Evolutionary conservation across 2,888 invertebrate species (phyloP).

Genomic region (Torymus aiolomorphi): DNA sequence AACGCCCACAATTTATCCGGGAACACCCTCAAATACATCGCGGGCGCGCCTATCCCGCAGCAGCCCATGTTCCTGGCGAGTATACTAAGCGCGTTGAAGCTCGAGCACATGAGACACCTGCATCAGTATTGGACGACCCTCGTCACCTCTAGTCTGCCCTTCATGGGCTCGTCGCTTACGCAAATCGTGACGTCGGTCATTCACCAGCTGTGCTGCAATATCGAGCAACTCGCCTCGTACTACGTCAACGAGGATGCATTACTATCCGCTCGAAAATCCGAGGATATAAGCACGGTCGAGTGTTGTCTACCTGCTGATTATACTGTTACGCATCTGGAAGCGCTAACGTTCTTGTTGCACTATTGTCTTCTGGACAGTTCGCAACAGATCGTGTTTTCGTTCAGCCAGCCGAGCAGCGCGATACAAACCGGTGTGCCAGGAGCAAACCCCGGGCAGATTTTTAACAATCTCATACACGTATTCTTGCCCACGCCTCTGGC

Average conservation of each 20-base stretch:
- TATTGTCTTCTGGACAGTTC: slow-evolving; percentile 86
- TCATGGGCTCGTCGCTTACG: slow-evolving; percentile 85
- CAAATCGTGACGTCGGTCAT: slow-evolving; percentile 87
- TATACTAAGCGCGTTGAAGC: slow-evolving; percentile 85
- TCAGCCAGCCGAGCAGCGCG: slow-evolving; percentile 78
- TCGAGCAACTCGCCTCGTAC: slow-evolving; percentile 79
- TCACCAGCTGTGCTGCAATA: slow-evolving; percentile 86
- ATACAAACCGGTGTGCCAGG: slow-evolving; percentile 78
- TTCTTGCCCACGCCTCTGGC: slow-evolving; percentile 82
- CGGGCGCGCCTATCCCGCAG: slow-evolving; percentile 83
- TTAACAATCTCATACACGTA: slow-evolving; percentile 88
- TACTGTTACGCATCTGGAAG: slow-evolving; percentile 86
- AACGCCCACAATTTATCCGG: slow-evolving; percentile 68
- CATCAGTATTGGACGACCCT: slow-evolving; percentile 91
- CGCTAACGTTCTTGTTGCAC: slow-evolving; percentile 86
- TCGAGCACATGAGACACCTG: slow-evolving; percentile 82
- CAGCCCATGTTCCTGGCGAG: slow-evolving; percentile 90
- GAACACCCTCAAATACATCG: slow-evolving; percentile 78
- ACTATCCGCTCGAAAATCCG: slow-evolving; percentile 62
- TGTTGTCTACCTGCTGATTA: slow-evolving; percentile 85
- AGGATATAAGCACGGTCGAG: slow-evolving; percentile 71
- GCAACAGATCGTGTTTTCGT: slow-evolving; percentile 78
- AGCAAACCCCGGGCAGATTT: slow-evolving; percentile 83
- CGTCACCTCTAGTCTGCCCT: slow-evolving; percentile 87
- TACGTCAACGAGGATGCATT: slow-evolving; percentile 68